Base-by-base conservation (phyloP, 2,113 vertebrate genomes). In the Mirza zaza region DNA sequence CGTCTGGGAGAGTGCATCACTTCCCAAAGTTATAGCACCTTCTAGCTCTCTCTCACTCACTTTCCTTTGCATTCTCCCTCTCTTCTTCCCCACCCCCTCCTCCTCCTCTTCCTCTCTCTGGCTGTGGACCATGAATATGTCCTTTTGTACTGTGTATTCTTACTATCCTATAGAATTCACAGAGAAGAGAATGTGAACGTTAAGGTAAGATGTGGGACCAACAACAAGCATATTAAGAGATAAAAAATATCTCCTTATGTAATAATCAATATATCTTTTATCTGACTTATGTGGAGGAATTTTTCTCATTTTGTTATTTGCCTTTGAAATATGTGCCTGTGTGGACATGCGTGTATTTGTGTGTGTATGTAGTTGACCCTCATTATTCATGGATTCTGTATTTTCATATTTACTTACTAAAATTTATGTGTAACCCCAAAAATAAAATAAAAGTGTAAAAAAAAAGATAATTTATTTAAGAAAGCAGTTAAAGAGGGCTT, bases 231-330 rank as follows among this genome's bases (percentile, higher is more conserved):
- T 32, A 29, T n/a, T 77, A 39, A 75, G 52, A 71, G 13, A 36
- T 0, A 1, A 23, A 12, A 48, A 90, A 39, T 34, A 45, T 57
- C 23, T 92, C n/a, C 42, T 86, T 61, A 42, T 9, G 6, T 71
- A 36, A 36, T 67, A 65, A 92, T 91, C 68, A 88, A 85, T 61
- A 50, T 15, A 48, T 96, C 52, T 93, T 84, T 79, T 73, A 73
- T 23, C 25, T 91, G 92, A 93, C 32, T 61, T 27, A 36, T 9
- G 2, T 68, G 57, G 83, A 55, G 36, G 36, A 84, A 15, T 68
- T 80, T 36, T 95, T 81, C 29, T 68, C 9, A 50, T 23, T 79
- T 55, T 90, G 27, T 84, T 45, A 82, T 94, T 85, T 95, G 70
- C 18, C 45, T 87, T 97, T 91, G 57, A 88, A 57, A 23, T 70